A percentile compares a stretch with the other conserved stretches of the same genome.
These are phyloP conservation scores for Abscondita cerata DNA, from an alignment of 2,888 invertebrate genomes.

Conservation along the genomic window DNA sequence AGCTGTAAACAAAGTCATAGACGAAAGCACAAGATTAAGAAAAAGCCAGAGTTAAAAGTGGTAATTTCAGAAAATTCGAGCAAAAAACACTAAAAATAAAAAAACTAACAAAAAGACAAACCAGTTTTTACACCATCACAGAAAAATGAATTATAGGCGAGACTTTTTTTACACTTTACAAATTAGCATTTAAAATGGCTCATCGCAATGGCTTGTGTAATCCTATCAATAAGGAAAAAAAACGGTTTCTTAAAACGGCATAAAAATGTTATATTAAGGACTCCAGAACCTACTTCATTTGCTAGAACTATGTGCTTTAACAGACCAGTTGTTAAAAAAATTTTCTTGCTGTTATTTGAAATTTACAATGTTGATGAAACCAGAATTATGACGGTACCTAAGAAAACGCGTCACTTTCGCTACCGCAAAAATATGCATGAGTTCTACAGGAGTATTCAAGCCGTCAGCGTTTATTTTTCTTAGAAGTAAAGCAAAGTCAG, in stretches of 20 bases:
- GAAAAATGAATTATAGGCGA: neutral
- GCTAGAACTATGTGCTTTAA: neutral
- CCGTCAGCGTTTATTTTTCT: neutral
- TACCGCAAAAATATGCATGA: neutral
- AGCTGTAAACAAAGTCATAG: neutral
- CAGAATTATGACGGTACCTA: neutral
- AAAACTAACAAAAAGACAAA: neutral
- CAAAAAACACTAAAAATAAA: too few relatives aligned
- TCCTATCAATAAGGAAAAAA: neutral
- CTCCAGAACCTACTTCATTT: neutral
- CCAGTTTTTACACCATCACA: neutral
- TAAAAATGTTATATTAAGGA: neutral
- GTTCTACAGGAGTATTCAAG: neutral
- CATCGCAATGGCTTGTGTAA: constrained; percentile 3
- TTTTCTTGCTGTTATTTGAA: neutral
- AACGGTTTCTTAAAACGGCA: constrained; percentile 6
- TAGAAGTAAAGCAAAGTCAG: neutral
- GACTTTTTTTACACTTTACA: neutral
- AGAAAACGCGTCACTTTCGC: neutral
- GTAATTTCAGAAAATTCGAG: neutral
- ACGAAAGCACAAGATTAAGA: neutral
- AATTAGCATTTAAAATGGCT: neutral
- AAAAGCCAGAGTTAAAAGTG: neutral
- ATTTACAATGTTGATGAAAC: neutral
- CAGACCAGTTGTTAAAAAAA: neutral